Evolutionary conservation across 2,113 vertebrate species (phyloP), one percentile per base, ranked within the genome.

Genomic region (Trinectes maculatus): DNA sequence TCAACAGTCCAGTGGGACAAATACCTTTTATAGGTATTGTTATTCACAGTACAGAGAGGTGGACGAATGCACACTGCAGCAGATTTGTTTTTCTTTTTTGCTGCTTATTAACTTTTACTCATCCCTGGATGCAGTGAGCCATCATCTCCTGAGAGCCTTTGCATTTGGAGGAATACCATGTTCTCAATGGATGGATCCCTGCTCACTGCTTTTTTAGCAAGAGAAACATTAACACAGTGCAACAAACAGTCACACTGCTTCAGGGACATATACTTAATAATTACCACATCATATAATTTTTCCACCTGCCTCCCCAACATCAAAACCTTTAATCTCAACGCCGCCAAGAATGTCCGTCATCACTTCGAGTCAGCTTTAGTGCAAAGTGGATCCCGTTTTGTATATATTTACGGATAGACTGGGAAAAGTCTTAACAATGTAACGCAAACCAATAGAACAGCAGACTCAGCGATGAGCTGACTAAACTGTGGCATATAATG

Each of bases 11-110:
- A 46, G 36, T 22, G 43, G 55, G 24, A 37, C 24, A 18, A 15
- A 4, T 55, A 26, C 3, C 29, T 66, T 63, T 66, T 66, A 52
- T 24, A 42, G 37, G 3, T 19, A 46, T 24, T 42, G 47, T 36
- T 24, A 28, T 54, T 61, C 18, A 33, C 40, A 43, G 67, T 22
- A 43, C 29, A 67, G 31, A 37, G 9, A 15, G 4, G 18, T 12
- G 9, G 10, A 31, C 24, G 43, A 36, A 24, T 6, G 1, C 22
- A 29, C 22, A 40, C 25, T 53, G 37, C 51, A 49, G 13, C 26
- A 25, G 24, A 40, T 25, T 28, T 5, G 4, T 49, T 44, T 55
- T 43, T 5, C 16, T 11, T 18, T 40, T 44, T 40, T 59, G 26
- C 31, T 56, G 13, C 36, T 31, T 13, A 10, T 58, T 26, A 44